A percentile compares a stretch with the other conserved stretches of the same genome.
Evolutionary conservation across 2,797 vertebrate genomes (phyloP).

Genomic region (Cyprinodon diabolis): DNA sequence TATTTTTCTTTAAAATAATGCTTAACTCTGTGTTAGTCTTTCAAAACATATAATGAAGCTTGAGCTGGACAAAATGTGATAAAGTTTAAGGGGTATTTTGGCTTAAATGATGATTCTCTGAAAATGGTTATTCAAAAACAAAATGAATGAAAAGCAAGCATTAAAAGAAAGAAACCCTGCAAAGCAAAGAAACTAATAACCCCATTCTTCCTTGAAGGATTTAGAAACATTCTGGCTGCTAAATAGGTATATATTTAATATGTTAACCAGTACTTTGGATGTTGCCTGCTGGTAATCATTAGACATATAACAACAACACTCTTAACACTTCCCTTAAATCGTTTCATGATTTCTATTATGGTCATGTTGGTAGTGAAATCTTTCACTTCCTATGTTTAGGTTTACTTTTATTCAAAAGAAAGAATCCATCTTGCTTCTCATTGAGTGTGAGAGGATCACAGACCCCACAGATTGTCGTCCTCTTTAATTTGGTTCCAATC

Average conservation of each 20-base stretch:
- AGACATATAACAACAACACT: not conserved
- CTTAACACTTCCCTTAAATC: not conserved
- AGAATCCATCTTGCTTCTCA: conserved; percentile 15
- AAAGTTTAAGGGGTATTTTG: not conserved
- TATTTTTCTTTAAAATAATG: too few species aligned
- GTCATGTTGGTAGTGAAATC: conserved; percentile 6
- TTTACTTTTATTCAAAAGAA: conserved; percentile 15
- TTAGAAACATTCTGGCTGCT: not conserved
- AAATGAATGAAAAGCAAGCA: not conserved
- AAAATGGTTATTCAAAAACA: not conserved
- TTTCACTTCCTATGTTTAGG: conserved; percentile 17
- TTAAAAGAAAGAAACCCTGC: not conserved
- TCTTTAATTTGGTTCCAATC: conserved; percentile 37
- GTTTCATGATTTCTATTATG: not conserved
- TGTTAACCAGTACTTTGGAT: not conserved
- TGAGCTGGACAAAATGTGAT: not conserved
- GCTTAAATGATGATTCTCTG: not conserved
- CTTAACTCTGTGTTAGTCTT: too few species aligned
- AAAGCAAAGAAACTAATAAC: not conserved
- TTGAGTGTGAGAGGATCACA: not conserved
- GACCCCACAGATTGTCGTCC: not conserved
- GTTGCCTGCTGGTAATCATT: not conserved
- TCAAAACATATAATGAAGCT: too few species aligned
- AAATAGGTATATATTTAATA: not conserved
- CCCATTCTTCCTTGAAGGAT: not conserved